Conservation (phyloP, 2,888 invertebrate genomes). For the Himalopsyche kuldschensis region DNA sequence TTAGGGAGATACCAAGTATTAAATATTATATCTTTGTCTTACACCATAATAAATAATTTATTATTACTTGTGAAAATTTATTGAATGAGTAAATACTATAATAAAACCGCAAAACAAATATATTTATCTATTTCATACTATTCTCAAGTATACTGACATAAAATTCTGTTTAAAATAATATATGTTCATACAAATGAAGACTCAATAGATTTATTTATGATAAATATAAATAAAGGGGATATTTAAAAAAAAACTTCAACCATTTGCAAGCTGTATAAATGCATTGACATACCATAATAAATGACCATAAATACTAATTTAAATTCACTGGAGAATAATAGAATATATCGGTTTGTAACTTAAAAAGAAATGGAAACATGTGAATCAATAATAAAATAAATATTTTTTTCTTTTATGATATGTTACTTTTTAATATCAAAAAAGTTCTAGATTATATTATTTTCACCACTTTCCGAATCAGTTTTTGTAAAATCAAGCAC, state of each 20-base stretch:
- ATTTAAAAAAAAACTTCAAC: background rate
- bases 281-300: background rate
- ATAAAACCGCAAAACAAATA: too few relatives aligned
- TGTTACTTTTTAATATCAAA: background rate
- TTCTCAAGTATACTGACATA: background rate
- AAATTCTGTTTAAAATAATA: background rate
- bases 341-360: background rate
- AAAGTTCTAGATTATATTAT: background rate
- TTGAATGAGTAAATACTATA: too few relatives aligned
- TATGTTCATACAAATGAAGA: background rate
- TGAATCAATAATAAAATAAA: background rate
- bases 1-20: too few relatives aligned
- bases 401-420: background rate
- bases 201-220: background rate
- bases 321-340: background rate
- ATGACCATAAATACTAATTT: background rate
- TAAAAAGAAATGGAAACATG: background rate
- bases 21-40: too few relatives aligned
- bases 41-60: too few relatives aligned
- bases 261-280: background rate
- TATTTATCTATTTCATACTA: too few relatives aligned
- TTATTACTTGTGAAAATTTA: too few relatives aligned
- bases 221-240: too few relatives aligned
- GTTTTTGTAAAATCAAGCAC: background rate
- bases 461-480: background rate